Base-by-base conservation (phyloP, 2,888 invertebrate genomes). In the Drosophila ustulata region DNA sequence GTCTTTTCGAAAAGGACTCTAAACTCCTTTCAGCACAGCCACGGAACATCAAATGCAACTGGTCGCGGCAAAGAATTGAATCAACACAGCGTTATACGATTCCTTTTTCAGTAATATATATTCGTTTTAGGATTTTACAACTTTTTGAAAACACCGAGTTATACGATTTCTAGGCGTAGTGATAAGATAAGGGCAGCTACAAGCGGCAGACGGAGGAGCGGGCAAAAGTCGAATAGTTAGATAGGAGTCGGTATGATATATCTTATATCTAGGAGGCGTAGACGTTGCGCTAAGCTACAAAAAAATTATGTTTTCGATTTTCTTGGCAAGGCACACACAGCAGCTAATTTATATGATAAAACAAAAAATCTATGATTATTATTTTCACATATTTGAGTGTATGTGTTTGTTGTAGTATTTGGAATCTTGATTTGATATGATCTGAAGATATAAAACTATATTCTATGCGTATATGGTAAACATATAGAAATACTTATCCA, bases 1-100 rank as follows among this genome's bases (percentile, higher is more conserved):
- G 91, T 91, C 91, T 91, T 91, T 91, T 91, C 69, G 86, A 90
- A 91, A 91, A 91, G 91, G 92, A 91, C 91, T 91, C 91, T 91
- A 91, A 91, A 91, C 91, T 88, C 85, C 82, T 83, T 86, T 76
- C 76, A 72, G 52, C 30, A 58, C 65, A 49, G 62, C 58, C 50
- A 49, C 18, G 26, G 74, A 70, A 65, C 69, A 80, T 76, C 58
- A 78, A 72, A 69, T 76, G 67, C 64, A 62, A 66, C 63, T 69
- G 83, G 80, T 80, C 50, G 23, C 61, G 34, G 43, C 11, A 53
- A 61, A 34, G 56, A 37, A 4, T 18, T 18, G 18, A 9, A 71
- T 56, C 43, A 66, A 37, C 88, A 83, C 83, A 88, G 80, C 87
- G 83, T 83, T 83, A 83, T 83, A 83, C 83, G 83, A 83, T 88